Evolutionary conservation across 1,140 invertebrate genomes (phyloP).

Genomic region (Plutomurus gul): DNA sequence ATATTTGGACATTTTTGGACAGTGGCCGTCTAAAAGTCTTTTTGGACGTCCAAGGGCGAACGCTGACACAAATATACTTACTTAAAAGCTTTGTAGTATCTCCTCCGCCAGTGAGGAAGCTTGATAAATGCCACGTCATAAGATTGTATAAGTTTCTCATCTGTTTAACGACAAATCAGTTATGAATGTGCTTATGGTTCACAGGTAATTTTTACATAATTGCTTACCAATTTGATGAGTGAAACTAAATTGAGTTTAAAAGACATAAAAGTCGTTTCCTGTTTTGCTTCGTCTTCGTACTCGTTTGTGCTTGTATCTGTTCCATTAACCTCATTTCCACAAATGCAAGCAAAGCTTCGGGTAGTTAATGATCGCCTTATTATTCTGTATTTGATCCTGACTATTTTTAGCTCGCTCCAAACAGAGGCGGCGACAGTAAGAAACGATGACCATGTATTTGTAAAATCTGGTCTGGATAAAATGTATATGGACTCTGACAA

Average conservation of each 20-base stretch:
- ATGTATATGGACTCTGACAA: slow-evolving; percentile 24
- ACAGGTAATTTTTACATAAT: background rate
- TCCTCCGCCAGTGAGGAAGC: slow-evolving; percentile 4
- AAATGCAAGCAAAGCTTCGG: background rate
- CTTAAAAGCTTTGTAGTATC: background rate
- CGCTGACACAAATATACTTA: too few relatives aligned
- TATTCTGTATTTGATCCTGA: slow-evolving; percentile 34
- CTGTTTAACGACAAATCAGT: background rate
- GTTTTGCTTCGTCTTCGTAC: background rate
- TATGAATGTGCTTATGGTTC: too few relatives aligned
- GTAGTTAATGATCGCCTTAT: slow-evolving; percentile 11
- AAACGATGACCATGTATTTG: background rate
- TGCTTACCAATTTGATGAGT: background rate
- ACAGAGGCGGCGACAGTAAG: background rate
- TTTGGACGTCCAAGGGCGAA: too few relatives aligned
- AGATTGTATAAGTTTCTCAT: slow-evolving; percentile 33
- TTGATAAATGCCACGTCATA: slow-evolving; percentile 31
- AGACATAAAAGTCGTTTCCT: background rate
- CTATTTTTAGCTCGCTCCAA: slow-evolving; percentile 26
- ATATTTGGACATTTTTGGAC: too few relatives aligned
- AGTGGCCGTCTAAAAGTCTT: too few relatives aligned
- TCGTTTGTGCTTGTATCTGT: too few relatives aligned
- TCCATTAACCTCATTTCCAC: background rate
- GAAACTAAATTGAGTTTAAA: background rate
- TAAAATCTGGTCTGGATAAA: slow-evolving; percentile 16